phyloP scores from a whole-genome alignment of 2,113 vertebrate species.

The Apodemus speciosus region DNA sequence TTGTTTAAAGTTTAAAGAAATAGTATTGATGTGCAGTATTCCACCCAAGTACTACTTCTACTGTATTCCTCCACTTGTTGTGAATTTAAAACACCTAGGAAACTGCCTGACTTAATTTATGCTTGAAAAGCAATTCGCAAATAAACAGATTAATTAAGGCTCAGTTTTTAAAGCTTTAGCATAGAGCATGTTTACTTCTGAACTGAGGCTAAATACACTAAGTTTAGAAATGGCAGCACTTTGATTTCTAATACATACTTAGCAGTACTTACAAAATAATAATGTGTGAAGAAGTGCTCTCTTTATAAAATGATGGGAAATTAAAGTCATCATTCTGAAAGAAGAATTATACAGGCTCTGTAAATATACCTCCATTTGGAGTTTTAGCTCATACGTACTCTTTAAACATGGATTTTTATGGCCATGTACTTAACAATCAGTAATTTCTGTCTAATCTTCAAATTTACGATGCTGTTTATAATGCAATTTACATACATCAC shows the following conservation, averaged over 20 bases:
- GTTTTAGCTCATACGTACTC: background rate
- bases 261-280: background rate
- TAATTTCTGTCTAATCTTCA: conserved; percentile 18
- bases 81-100: background rate
- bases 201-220: background rate
- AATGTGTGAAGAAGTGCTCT: background rate
- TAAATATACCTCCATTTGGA: background rate
- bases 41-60: background rate
- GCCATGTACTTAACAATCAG: background rate
- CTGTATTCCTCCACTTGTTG: background rate
- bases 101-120: background rate
- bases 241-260: conserved; percentile 7
- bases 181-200: background rate
- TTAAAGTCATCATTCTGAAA: background rate
- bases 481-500: conserved; percentile 3
- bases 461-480: background rate
- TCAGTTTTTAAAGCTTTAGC: background rate
- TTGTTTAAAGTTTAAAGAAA: background rate
- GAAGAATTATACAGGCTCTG: background rate
- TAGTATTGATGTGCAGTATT: background rate
- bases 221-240: conserved; percentile 11
- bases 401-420: conserved; percentile 27
- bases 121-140: background rate
- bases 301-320: conserved; percentile 6
- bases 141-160: conserved; percentile 20